These are phyloP conservation scores for Thera obeliscata DNA, from an alignment of 2,888 invertebrate species.

Conservation along the genomic window DNA sequence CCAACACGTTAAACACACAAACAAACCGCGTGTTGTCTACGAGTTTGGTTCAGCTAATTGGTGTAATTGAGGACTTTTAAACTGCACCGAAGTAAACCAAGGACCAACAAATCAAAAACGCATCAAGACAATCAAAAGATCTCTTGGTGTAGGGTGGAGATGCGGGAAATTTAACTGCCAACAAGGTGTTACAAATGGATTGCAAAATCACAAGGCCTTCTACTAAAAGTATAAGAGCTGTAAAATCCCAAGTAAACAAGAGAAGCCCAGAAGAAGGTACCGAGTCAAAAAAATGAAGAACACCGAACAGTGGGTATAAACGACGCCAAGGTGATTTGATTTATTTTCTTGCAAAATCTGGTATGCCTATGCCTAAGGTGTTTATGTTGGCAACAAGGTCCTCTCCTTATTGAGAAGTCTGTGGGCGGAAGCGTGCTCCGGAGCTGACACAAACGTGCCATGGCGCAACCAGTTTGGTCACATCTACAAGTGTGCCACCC, in stretches of 20 bases:
- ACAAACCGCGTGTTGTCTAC: conserved; percentile 28
- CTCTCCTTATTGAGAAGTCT: conserved; percentile 60
- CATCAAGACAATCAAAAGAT: conserved; percentile 60
- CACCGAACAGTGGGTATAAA: not conserved
- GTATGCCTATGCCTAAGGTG: conserved; percentile 51
- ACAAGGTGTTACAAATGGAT: conserved; percentile 57
- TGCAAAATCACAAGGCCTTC: conserved; percentile 44
- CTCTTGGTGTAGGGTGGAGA: conserved; percentile 45
- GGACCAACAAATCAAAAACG: conserved; percentile 64
- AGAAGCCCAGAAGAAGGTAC: not conserved
- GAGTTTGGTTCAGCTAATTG: conserved; percentile 33
- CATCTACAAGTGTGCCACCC: conserved; percentile 42
- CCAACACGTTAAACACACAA: conserved; percentile 4
- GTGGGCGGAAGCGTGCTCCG: conserved; percentile 76
- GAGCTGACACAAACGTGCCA: conserved; percentile 45
- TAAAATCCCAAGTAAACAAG: not conserved
- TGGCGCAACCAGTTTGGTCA: conserved; percentile 53
- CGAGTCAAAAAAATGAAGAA: too few relatives aligned
- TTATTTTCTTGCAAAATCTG: conserved; percentile 59
- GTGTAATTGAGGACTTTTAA: conserved; percentile 37
- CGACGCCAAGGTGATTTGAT: conserved; percentile 45
- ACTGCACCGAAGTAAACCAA: conserved; percentile 51
- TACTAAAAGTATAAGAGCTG: not conserved
- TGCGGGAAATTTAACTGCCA: conserved; percentile 60
- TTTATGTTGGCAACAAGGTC: conserved; percentile 71